These are phyloP conservation scores for Danionella cerebrum DNA, from an alignment of 2,113 vertebrate genomes.

Conservation along the genomic window DNA sequence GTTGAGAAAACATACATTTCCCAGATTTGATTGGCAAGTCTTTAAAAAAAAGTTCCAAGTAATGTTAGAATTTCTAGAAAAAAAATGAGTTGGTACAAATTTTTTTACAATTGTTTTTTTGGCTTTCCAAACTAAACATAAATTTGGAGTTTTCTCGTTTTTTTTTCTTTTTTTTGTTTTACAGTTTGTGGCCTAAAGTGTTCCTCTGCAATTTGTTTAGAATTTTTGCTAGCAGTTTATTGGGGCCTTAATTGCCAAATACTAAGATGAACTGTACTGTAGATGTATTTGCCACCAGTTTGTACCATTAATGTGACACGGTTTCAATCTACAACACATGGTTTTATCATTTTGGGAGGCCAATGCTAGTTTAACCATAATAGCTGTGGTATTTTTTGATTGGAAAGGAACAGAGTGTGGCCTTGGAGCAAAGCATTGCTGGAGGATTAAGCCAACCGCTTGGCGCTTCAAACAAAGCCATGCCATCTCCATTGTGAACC, in stretches of 20 bases:
- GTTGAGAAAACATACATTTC: too few species aligned
- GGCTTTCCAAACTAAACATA: too few species aligned
- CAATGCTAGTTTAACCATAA: not conserved
- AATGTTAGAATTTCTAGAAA: too few species aligned
- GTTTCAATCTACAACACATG: not conserved
- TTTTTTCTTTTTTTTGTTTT: too few species aligned
- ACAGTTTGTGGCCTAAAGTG: too few species aligned
- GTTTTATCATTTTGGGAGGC: constrained; percentile 8
- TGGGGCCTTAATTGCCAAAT: not conserved
- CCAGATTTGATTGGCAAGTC: too few species aligned
- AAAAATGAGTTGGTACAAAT: too few species aligned
- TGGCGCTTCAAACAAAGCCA: not conserved
- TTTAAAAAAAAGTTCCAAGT: too few species aligned
- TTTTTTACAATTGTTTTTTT: too few species aligned
- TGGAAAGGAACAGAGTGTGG: not conserved
- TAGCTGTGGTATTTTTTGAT: not conserved
- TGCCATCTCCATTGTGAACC: constrained; percentile 26
- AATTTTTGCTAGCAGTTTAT: too few species aligned
- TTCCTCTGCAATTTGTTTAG: too few species aligned
- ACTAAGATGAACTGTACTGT: not conserved
- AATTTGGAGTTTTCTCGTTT: too few species aligned
- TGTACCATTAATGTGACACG: not conserved
- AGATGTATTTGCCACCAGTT: not conserved
- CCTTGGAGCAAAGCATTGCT: not conserved
- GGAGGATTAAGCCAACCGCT: not conserved